Evolutionary conservation across 1,140 invertebrate genomes (phyloP).

Genomic region (Cephus cinctus): DNA sequence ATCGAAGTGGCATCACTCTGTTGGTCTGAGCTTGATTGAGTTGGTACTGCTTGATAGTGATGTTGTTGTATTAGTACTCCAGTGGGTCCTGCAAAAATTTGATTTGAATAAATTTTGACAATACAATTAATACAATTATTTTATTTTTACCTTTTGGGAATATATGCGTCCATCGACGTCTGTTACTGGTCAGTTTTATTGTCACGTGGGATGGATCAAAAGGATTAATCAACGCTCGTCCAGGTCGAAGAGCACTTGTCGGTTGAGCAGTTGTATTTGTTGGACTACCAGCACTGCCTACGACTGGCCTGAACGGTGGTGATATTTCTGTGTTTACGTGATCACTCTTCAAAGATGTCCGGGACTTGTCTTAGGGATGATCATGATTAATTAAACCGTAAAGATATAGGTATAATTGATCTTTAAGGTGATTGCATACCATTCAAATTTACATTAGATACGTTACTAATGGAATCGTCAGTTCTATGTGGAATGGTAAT

Average conservation of each 20-base stretch:
- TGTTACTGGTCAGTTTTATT: slow-evolving; percentile 94
- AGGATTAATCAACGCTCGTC: slow-evolving; percentile 87
- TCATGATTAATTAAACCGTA: slow-evolving; percentile 14
- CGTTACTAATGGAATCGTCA: slow-evolving; percentile 33
- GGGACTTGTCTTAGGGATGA: slow-evolving; percentile 23
- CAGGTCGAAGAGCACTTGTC: slow-evolving; percentile 60
- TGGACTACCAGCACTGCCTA: slow-evolving; percentile 59
- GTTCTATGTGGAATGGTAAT: slow-evolving; percentile 55
- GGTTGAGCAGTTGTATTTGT: slow-evolving; percentile 42
- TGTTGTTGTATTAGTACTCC: slow-evolving; percentile 90
- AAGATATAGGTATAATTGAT: not conserved
- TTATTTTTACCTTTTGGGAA: slow-evolving; percentile 83
- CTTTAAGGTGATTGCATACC: slow-evolving; percentile 18
- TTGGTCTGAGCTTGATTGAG: slow-evolving; percentile 47
- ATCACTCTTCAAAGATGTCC: slow-evolving; percentile 44
- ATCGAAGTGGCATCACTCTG: slow-evolving; percentile 26
- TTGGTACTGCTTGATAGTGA: slow-evolving; percentile 83
- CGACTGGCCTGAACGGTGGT: slow-evolving; percentile 57
- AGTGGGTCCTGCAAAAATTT: slow-evolving; percentile 67
- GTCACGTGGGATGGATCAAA: slow-evolving; percentile 97
- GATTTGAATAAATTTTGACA: slow-evolving; percentile 6
- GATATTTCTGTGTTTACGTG: slow-evolving; percentile 56
- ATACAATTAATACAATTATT: slow-evolving; percentile 2
- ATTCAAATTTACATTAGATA: slow-evolving; percentile 38
- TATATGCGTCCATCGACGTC: slow-evolving; percentile 96